phyloP scores from a whole-genome alignment of 2,888 invertebrate species.

The Galerucella calmariensis region DNA sequence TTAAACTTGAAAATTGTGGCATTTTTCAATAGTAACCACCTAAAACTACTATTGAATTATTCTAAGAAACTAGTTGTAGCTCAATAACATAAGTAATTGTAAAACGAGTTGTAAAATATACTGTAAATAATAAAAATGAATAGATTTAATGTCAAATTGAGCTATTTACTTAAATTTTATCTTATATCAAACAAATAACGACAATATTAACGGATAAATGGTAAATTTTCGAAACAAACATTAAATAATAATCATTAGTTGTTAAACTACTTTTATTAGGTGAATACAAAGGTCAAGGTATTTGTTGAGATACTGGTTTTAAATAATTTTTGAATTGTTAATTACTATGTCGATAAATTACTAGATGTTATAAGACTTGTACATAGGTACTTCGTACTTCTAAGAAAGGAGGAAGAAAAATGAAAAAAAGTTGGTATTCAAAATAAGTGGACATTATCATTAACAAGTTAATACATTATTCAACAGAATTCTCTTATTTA shows the following conservation, averaged over 20 bases:
- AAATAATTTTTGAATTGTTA: background rate
- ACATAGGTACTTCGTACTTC: too few species aligned
- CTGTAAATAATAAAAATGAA: background rate
- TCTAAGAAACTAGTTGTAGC: too few species aligned
- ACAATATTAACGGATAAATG: background rate
- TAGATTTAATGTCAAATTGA: background rate
- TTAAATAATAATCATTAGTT: background rate
- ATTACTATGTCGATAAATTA: background rate
- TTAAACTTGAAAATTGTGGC: too few species aligned
- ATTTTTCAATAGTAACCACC: too few species aligned
- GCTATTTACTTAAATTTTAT: background rate
- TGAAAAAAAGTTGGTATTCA: too few species aligned
- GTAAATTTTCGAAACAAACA: background rate
- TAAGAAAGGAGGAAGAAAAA: too few species aligned
- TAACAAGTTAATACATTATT: too few species aligned
- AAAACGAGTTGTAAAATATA: background rate
- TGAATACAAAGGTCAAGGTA: conserved; percentile 2
- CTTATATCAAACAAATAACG: background rate
- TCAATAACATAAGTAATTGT: background rate
- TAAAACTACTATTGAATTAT: too few species aligned
- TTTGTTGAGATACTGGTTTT: background rate
- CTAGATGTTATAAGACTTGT: too few species aligned
- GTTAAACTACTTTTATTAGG: background rate
- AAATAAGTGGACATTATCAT: too few species aligned
- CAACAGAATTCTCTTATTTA: too few species aligned